phyloP scores from a whole-genome alignment of 2,797 vertebrate genomes.

The Cossypha dichroa region DNA sequence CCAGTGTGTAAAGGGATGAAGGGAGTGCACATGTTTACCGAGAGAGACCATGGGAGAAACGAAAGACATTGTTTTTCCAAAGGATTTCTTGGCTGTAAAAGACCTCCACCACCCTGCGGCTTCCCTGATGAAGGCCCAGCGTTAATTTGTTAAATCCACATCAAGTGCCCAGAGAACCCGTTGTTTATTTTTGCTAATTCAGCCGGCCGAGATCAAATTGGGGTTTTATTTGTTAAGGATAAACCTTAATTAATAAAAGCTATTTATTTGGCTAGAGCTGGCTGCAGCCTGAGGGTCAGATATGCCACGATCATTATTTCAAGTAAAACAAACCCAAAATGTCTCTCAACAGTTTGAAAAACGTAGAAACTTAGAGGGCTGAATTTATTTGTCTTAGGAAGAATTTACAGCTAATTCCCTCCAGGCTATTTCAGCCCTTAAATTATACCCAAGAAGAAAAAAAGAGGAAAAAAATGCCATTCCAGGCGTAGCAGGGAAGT shows the following conservation, averaged over 20 bases:
- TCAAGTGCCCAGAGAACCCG: constrained; percentile 67
- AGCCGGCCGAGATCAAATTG: constrained; percentile 63
- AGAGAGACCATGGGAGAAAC: constrained; percentile 32
- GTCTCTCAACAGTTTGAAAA: constrained; percentile 69
- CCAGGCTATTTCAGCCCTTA: constrained; percentile 75
- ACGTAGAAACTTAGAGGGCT: constrained; percentile 41
- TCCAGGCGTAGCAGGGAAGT: not conserved
- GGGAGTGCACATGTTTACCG: constrained; percentile 53
- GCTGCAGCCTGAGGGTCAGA: constrained; percentile 68
- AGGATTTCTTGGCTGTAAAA: constrained; percentile 59
- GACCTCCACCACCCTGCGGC: constrained; percentile 38
- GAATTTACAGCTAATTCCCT: constrained; percentile 80
- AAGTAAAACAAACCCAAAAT: constrained; percentile 78
- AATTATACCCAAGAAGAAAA: constrained; percentile 67
- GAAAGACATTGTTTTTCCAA: constrained; percentile 56
- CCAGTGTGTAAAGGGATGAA: constrained; percentile 1
- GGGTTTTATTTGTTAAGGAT: constrained; percentile 73
- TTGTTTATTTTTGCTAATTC: constrained; percentile 80
- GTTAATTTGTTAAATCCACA: constrained; percentile 84
- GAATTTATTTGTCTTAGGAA: constrained; percentile 83
- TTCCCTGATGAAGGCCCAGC: constrained; percentile 64
- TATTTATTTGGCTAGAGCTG: constrained; percentile 80
- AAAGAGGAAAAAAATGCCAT: not conserved
- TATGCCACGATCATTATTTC: constrained; percentile 74
- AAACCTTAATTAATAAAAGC: constrained; percentile 84